phyloP scores from a whole-genome alignment of 1,140 invertebrate species.

The Hyposmocoma kahamanoa region DNA sequence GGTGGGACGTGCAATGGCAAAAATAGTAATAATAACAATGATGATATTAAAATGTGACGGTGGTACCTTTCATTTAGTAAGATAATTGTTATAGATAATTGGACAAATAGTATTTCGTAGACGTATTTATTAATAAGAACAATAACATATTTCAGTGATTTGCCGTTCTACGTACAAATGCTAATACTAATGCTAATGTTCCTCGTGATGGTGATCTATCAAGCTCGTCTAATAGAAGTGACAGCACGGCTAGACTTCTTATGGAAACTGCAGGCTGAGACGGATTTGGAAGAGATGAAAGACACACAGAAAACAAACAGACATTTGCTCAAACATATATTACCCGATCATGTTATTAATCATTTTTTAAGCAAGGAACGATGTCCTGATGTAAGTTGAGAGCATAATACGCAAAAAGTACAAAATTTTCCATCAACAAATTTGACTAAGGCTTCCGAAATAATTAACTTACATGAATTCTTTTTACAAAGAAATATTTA shows the following conservation, averaged over 20 bases:
- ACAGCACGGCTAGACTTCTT: conserved; percentile 94
- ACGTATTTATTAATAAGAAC: too few species aligned
- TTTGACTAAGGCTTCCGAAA: too few species aligned
- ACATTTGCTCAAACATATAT: conserved; percentile 92
- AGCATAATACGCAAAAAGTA: too few species aligned
- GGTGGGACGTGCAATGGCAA: too few species aligned
- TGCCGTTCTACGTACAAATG: conserved; percentile 85
- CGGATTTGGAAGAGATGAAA: conserved; percentile 93
- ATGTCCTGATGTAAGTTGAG: conserved; percentile 80
- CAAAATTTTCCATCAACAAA: too few species aligned
- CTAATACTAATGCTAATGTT: conserved; percentile 87
- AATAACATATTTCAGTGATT: conserved; percentile 59
- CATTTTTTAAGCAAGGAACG: conserved; percentile 88
- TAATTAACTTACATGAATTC: too few species aligned
- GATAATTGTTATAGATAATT: too few species aligned
- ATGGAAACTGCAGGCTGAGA: conserved; percentile 95
- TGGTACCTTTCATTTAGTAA: too few species aligned
- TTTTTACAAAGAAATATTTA: too few species aligned
- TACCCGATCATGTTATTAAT: conserved; percentile 97
- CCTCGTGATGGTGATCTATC: conserved; percentile 91
- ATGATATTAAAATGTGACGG: too few species aligned
- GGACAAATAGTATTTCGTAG: too few species aligned
- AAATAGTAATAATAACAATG: too few species aligned
- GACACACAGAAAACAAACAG: conserved; percentile 90
- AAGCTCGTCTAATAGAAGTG: conserved; percentile 92